A percentile compares a stretch with the other conserved stretches of the same genome.
Conservation (phyloP, 2,888 invertebrate species). For the Quadriops clusia region DNA sequence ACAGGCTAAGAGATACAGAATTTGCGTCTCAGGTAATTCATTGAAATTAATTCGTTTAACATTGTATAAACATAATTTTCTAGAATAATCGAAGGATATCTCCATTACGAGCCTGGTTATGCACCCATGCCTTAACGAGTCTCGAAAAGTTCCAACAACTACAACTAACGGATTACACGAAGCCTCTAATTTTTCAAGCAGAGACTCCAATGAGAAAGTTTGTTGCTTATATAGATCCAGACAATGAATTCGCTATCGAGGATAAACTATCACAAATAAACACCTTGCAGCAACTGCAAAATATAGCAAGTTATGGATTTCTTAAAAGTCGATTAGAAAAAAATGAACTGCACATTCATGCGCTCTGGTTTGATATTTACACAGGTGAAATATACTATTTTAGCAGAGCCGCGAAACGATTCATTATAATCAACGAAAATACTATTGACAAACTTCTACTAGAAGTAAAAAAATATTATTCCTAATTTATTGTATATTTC, state of each 20-base stretch:
- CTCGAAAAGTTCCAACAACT: slow-evolving; percentile 72
- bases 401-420: slow-evolving; percentile 73
- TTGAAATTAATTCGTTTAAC: slow-evolving; percentile 1
- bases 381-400: slow-evolving; percentile 94
- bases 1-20: slow-evolving; percentile 67
- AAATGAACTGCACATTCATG: slow-evolving; percentile 79
- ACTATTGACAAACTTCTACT: slow-evolving; percentile 60
- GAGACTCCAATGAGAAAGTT: slow-evolving; percentile 81
- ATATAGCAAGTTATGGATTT: slow-evolving; percentile 87
- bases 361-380: slow-evolving; percentile 96
- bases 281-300: slow-evolving; percentile 83
- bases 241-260: slow-evolving; percentile 73
- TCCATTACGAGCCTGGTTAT: slow-evolving; percentile 84
- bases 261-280: slow-evolving; percentile 94
- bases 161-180: slow-evolving; percentile 46
- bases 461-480: slow-evolving; percentile 72
- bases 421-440: slow-evolving; percentile 75
- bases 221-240: slow-evolving; percentile 89
- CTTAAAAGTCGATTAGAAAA: slow-evolving; percentile 67
- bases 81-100: slow-evolving; percentile 70
- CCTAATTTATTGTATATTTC: slow-evolving; percentile 42
- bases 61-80: slow-evolving; percentile 19
- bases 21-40: slow-evolving; percentile 51
- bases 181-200: slow-evolving; percentile 73
- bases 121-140: slow-evolving; percentile 72